These are phyloP conservation scores for Calonectris borealis DNA, from an alignment of 2,113 vertebrate genomes.

Conservation along the genomic window DNA sequence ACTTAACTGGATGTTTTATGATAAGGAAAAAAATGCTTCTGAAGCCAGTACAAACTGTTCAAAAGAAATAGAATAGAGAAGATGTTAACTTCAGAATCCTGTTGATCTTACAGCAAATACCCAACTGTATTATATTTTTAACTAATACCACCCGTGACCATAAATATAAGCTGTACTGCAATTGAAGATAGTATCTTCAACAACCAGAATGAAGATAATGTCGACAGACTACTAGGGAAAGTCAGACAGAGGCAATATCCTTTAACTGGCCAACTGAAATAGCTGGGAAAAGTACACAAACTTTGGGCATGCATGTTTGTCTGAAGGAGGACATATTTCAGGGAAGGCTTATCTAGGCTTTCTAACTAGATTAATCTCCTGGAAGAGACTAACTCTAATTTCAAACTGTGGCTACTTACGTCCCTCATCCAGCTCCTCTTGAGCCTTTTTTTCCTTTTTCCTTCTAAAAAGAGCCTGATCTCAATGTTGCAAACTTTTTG, in stretches of 20 bases:
- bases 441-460: not conserved
- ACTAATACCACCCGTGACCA: not conserved
- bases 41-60: not conserved
- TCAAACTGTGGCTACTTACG: not conserved
- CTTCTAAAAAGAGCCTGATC: not conserved
- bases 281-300: not conserved
- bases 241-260: not conserved
- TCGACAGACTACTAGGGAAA: not conserved
- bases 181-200: not conserved
- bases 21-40: not conserved
- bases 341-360: not conserved
- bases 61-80: not conserved
- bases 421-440: not conserved
- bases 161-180: not conserved
- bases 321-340: not conserved
- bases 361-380: not conserved
- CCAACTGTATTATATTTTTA: not conserved
- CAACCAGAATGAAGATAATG: not conserved
- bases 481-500: not conserved
- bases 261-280: not conserved
- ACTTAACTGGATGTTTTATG: not conserved
- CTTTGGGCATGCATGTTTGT: not conserved
- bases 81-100: not conserved
- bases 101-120: not conserved
- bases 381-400: not conserved